phyloP scores from a whole-genome alignment of 37 sponge, comb jelly and placozoan species.

The Theonella swinhoei region DNA sequence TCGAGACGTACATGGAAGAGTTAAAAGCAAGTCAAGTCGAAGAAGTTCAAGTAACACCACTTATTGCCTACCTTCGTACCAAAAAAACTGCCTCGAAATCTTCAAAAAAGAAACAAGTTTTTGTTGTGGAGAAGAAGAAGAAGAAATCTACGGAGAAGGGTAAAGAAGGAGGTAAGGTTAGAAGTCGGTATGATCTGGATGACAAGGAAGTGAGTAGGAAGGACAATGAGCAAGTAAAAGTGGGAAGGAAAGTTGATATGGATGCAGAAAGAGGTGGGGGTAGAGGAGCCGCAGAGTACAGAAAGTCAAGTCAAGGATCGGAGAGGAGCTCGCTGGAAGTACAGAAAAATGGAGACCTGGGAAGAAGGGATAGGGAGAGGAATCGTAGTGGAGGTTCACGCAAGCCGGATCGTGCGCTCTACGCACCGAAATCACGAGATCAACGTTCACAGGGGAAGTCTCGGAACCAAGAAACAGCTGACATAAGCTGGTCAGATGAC shows the following conservation, averaged over 20 bases:
- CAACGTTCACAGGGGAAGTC: not conserved
- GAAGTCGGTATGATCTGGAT: not conserved
- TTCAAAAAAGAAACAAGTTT: not conserved
- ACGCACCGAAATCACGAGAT: constrained; percentile 14
- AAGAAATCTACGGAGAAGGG: not conserved
- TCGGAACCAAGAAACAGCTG: not conserved
- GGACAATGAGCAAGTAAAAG: not conserved
- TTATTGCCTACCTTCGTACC: constrained; percentile 73
- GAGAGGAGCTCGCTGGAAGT: not conserved
- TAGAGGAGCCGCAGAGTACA: not conserved
- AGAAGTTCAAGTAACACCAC: constrained; percentile 53
- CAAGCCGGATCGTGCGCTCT: constrained; percentile 14
- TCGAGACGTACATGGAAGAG: constrained; percentile 41
- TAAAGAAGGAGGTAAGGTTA: not conserved
- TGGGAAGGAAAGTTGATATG: not conserved
- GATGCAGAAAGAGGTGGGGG: not conserved
- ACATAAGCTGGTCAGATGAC: not conserved
- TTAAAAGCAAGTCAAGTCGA: constrained; percentile 10
- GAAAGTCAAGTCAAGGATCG: not conserved
- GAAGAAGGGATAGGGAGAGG: not conserved
- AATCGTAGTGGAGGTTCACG: not conserved
- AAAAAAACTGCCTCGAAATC: constrained; percentile 10
- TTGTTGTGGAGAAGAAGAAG: constrained; percentile 26
- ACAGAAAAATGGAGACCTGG: not conserved
- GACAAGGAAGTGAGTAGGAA: not conserved